These are phyloP conservation scores for Epinephelus coioides DNA, from an alignment of 2,797 vertebrate genomes.

Conservation along the genomic window DNA sequence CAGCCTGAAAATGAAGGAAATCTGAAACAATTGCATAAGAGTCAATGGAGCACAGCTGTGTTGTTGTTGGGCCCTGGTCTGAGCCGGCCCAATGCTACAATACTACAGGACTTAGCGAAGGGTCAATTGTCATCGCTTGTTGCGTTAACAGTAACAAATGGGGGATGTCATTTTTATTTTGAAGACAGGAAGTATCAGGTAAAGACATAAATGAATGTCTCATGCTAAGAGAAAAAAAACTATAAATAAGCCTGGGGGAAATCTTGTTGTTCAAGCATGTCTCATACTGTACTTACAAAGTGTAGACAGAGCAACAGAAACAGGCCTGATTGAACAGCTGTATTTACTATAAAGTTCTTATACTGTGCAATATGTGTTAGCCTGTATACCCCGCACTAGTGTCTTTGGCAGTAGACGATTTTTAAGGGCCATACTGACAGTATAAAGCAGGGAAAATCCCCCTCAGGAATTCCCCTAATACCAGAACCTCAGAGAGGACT, in stretches of 20 bases:
- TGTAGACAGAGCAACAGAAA: constrained; percentile 41
- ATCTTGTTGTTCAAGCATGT: background rate
- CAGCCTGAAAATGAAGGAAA: no score
- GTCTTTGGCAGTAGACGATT: constrained; percentile 56
- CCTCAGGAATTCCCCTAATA: constrained; percentile 78
- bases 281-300: constrained; percentile 30
- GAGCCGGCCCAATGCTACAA: no score
- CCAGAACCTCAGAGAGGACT: constrained; percentile 57
- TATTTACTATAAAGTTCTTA: constrained; percentile 51
- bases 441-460: constrained; percentile 77
- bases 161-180: constrained; percentile 9
- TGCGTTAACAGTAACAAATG: constrained; percentile 8
- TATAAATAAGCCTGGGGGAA: constrained; percentile 2
- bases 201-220: constrained; percentile 21
- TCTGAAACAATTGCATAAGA: no score
- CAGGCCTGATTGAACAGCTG: constrained; percentile 27
- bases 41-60: no score
- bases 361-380: constrained; percentile 48
- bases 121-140: background rate
- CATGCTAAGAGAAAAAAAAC: constrained; percentile 8
- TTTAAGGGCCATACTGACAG: constrained; percentile 73
- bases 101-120: no score
- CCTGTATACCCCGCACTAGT: constrained; percentile 40
- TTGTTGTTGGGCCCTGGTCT: no score
- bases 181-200: background rate